Conservation (phyloP, 2,888 invertebrate species). For the Aphidius colemani region DNA sequence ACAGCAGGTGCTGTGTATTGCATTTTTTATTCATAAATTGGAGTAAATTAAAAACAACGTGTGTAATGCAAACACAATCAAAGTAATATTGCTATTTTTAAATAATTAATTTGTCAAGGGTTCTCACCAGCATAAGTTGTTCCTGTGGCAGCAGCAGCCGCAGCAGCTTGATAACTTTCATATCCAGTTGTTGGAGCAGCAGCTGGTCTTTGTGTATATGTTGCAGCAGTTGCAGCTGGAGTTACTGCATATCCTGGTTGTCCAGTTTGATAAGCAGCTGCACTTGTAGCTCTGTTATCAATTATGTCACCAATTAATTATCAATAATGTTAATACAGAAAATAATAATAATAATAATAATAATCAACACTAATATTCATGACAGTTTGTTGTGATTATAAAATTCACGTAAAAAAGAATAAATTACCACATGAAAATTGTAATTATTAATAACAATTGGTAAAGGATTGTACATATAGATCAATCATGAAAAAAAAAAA, state of each 20-base stretch:
- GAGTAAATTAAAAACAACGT: no score
- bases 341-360: slow-evolving; percentile 10
- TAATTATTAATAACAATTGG: background rate
- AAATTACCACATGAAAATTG: slow-evolving; percentile 1
- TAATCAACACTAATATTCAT: slow-evolving; percentile 11
- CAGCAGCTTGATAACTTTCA: slow-evolving; percentile 75
- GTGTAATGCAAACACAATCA: background rate
- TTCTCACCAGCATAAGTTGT: slow-evolving; percentile 67
- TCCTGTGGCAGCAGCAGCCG: slow-evolving; percentile 79
- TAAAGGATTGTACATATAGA: background rate
- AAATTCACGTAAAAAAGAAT: slow-evolving; percentile 19
- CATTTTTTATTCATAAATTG: background rate
- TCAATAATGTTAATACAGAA: background rate
- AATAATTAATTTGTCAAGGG: background rate
- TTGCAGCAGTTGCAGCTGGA: slow-evolving; percentile 79
- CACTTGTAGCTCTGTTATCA: slow-evolving; percentile 67
- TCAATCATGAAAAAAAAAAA: background rate
- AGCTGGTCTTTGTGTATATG: slow-evolving; percentile 81
- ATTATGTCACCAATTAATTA: slow-evolving; percentile 22
- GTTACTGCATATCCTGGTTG: slow-evolving; percentile 86
- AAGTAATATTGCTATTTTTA: background rate
- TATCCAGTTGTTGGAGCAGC: slow-evolving; percentile 78
- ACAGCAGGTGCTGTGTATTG: background rate
- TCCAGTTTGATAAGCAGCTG: slow-evolving; percentile 81
- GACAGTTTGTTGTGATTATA: no score